A percentile compares a stretch with the other conserved stretches of the same genome.
phyloP scores from a whole-genome alignment of 2,797 vertebrate genomes.

The Liparis tanakae region DNA sequence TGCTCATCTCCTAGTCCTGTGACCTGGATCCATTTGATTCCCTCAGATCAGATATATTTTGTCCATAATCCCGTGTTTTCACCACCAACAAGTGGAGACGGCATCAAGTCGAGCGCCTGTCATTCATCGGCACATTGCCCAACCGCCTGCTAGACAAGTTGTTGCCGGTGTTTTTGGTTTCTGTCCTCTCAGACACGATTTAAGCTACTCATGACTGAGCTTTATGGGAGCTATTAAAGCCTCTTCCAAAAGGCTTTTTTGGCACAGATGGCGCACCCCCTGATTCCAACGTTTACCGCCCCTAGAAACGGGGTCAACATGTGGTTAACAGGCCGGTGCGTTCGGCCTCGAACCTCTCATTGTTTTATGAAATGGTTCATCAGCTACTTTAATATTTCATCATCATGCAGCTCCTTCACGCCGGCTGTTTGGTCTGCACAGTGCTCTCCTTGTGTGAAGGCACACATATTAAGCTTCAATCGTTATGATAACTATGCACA shows the following conservation, averaged over 20 bases:
- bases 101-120: slow-evolving; percentile 3
- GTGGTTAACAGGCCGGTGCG: slow-evolving; percentile 25
- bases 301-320: slow-evolving; percentile 43
- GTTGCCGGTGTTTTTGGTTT: not conserved
- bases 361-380: slow-evolving; percentile 30
- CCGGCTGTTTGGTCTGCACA: slow-evolving; percentile 1
- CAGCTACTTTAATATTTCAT: slow-evolving; percentile 14
- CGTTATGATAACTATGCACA: not conserved
- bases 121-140: slow-evolving; percentile 40
- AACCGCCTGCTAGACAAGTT: slow-evolving; percentile 22
- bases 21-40: slow-evolving; percentile 22
- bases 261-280: slow-evolving; percentile 70
- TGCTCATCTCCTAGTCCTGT: slow-evolving; percentile 16
- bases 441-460: slow-evolving; percentile 4
- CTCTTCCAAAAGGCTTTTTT: slow-evolving; percentile 42
- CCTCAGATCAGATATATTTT: not conserved
- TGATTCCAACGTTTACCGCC: slow-evolving; percentile 45
- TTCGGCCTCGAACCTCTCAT: slow-evolving; percentile 41
- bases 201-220: slow-evolving; percentile 54
- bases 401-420: not conserved
- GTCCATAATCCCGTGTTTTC: not conserved
- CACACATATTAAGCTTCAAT: not conserved
- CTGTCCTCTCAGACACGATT: slow-evolving; percentile 46
- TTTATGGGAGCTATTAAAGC: slow-evolving; percentile 55
- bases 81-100: not conserved